Evolutionary conservation across 2,797 vertebrate species (phyloP), one percentile per base, ranked within the genome.

Genomic region (Coracias cyanogaster): DNA sequence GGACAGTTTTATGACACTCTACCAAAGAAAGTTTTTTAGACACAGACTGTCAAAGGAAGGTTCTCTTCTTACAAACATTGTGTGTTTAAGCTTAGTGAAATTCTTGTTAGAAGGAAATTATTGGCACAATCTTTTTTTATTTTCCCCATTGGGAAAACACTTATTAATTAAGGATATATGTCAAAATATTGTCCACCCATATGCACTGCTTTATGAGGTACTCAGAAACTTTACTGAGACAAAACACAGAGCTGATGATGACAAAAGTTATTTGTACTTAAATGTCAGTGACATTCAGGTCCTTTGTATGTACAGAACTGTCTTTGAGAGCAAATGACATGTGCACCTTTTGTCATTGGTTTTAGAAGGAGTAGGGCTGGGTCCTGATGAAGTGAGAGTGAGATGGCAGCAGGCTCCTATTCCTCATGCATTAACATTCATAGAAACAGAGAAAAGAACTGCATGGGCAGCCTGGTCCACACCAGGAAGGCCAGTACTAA

Each of bases 261-360:
- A 18, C 41, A 54, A 46, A 94, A 24, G 11, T 21, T 33, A 33
- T 35, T 87, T 82, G 21, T 41, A 67, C 19, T 26, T 64, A 48
- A 55, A 37, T 9, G 8, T 41, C 49, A 71, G 66, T 29, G 54
- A 7, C 26, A 43, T 10, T 65, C 15, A n/a, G 25, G 18, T 52
- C 39, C 25, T 85, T 19, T 7, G 1, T 51, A 39, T 6, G 6
- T 18, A 21, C 25, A 54, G 43, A 64, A 6, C 3, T 3, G 0
- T 12, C 37, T 88, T 35, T 48, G 22, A 39, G 31, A 51, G 19
- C 2, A 71, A 84, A 61, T 13, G 6, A 55, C n/a, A 55, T 6
- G 31, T 21, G 35, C 1, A 1, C 5, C 15, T 71, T 73, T 11
- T 64, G 61, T 28, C 35, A 19, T 3, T 25, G n/a, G 6, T 48